A percentile compares a stretch with the other conserved stretches of the same genome.
phyloP scores from a whole-genome alignment of 2,888 invertebrate species.

The Linnaemya vulpina region DNA sequence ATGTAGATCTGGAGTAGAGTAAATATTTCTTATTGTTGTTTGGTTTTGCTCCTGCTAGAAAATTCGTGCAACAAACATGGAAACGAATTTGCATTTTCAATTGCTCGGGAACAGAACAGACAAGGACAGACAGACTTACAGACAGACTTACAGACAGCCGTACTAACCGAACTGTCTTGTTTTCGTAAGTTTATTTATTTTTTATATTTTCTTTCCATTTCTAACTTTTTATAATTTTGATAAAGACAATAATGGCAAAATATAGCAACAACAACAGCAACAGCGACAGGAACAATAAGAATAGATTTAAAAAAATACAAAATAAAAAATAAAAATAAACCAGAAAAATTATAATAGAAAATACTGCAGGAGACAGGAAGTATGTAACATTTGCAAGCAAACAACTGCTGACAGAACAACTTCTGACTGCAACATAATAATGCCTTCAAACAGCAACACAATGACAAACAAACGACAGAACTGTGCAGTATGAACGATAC shows the following conservation, averaged over 20 bases:
- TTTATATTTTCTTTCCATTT: background rate
- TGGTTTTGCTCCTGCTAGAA: conserved; percentile 3
- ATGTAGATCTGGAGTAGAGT: background rate
- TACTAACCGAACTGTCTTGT: conserved; percentile 20
- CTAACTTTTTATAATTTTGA: conserved; percentile 14
- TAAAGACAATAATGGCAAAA: conserved; percentile 31
- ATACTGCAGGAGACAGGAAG: conserved; percentile 67
- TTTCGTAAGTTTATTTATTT: background rate
- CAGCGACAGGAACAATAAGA: conserved; percentile 28
- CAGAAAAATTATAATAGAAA: conserved; percentile 41
- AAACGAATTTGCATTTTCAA: conserved; percentile 39
- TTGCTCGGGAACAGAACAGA: background rate
- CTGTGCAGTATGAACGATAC: conserved; percentile 2
- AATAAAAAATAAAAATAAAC: background rate
- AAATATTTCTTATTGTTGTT: conserved; percentile 31
- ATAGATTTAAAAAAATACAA: conserved; percentile 20
- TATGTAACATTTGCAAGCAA: conserved; percentile 64
- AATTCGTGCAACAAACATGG: conserved; percentile 2
- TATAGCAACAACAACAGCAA: background rate
- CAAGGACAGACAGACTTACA: background rate
- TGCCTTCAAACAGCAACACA: conserved; percentile 4
- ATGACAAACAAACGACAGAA: conserved; percentile 24
- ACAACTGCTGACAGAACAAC: conserved; percentile 25
- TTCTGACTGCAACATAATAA: conserved; percentile 18
- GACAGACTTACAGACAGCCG: background rate